These are phyloP conservation scores for Nipponia nippon DNA, from an alignment of 2,113 vertebrate species.

Conservation along the genomic window DNA sequence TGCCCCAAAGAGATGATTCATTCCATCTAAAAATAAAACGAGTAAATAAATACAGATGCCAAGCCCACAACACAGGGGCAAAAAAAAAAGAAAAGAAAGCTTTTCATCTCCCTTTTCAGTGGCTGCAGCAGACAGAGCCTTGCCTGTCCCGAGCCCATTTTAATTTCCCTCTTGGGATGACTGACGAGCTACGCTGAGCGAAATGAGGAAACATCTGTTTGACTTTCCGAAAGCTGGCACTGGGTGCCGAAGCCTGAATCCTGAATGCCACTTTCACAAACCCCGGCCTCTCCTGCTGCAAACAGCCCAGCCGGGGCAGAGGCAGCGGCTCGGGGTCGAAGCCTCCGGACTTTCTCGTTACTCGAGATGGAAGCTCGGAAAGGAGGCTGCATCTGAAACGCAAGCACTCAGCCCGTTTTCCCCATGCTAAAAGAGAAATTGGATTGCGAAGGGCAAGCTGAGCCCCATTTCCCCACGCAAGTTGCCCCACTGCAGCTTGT, in stretches of 20 bases:
- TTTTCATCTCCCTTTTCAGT: conserved; percentile 8
- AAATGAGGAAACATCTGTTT: conserved; percentile 61
- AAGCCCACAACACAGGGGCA: not conserved
- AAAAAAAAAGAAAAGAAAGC: not conserved
- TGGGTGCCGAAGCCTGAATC: not conserved
- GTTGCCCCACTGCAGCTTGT: not conserved
- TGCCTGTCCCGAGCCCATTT: conserved; percentile 2
- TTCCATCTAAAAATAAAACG: conserved; percentile 33
- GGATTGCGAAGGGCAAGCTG: not conserved
- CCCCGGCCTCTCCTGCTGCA: not conserved
- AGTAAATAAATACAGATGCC: conserved; percentile 13
- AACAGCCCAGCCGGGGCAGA: not conserved
- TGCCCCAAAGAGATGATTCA: not conserved
- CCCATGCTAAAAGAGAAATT: not conserved
- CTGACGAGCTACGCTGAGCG: conserved; percentile 13
- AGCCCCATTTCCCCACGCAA: not conserved
- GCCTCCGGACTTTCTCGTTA: not conserved
- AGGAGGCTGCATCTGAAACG: accelerated
- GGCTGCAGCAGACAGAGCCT: conserved; percentile 40
- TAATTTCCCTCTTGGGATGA: conserved; percentile 47
- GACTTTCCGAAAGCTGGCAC: conserved; percentile 18
- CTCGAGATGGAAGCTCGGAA: not conserved
- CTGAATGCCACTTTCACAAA: conserved; percentile 11
- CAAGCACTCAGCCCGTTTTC: accelerated
- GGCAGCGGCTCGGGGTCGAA: not conserved